phyloP scores from a whole-genome alignment of 2,888 invertebrate genomes.

The Pemphredon lugubris region DNA sequence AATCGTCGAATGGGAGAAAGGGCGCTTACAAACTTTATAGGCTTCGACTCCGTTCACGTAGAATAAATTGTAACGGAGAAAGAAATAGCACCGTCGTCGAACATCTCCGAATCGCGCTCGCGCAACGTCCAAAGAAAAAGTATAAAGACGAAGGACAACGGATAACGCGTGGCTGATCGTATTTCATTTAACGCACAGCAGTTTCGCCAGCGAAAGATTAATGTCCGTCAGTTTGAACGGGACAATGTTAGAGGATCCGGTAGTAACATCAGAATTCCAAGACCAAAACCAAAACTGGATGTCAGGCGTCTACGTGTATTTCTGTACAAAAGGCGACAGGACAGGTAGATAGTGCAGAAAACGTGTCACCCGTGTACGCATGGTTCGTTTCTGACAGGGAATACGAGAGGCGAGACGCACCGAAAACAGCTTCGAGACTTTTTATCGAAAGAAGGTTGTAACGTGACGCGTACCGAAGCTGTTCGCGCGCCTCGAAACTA shows the following conservation, averaged over 20 bases:
- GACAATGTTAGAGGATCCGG: background rate
- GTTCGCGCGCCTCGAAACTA: constrained; percentile 44
- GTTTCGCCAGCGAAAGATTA: background rate
- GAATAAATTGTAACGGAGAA: background rate
- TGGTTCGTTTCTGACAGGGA: constrained; percentile 38
- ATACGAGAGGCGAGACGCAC: constrained; percentile 30
- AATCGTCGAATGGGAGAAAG: background rate
- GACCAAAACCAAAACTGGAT: background rate
- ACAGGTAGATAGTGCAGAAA: constrained; percentile 9
- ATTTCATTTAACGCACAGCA: no score
- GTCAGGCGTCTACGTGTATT: background rate
- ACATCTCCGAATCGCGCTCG: no score
- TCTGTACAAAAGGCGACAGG: background rate
- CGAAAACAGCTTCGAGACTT: constrained; percentile 2
- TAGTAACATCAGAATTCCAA: background rate
- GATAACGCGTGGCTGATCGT: no score
- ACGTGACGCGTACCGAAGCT: constrained; percentile 35
- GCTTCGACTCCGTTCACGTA: background rate
- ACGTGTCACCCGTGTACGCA: constrained; percentile 35
- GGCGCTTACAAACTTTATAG: background rate
- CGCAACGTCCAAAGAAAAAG: no score
- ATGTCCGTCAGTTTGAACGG: background rate
- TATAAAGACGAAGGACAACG: no score
- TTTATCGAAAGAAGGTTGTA: constrained; percentile 40
- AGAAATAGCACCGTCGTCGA: no score